Base-by-base conservation (phyloP, 2,797 vertebrate species). In the Anas bernieri region DNA sequence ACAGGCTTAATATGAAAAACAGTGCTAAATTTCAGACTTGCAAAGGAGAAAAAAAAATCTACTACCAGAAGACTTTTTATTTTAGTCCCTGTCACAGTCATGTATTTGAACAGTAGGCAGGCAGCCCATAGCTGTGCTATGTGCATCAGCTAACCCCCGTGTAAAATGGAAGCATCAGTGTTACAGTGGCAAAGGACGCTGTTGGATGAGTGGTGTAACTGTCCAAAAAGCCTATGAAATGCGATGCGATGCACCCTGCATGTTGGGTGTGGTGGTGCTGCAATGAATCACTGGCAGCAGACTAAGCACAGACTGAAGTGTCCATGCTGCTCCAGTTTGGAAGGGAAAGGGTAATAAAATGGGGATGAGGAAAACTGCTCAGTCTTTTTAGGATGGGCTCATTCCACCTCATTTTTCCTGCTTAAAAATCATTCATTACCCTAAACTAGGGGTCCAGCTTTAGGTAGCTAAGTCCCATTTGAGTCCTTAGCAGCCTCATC, bases 1-100 rank as follows among this genome's bases (percentile, higher is more conserved):
- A 88, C 76, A 83, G 55, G 66, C 67, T 86, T 96, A 90, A 97
- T 96, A 94, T 6, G 59, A 86, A 94, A 96, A 96, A 52, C 94
- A 96, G 89, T 23, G 46, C 2, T 70, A 59, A 88, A 92, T 37
- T 88, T 86, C 33, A 87, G 54, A 25, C 33, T 46, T 37, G 56
- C 12, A 15, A n/a, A 0, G 11, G 22, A 62, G 28, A 28, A 48
- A 20, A 59, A 39, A 81, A 31, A 69, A 56, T 17, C 13, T 30
- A 26, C 30, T 66, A 79, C 59, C 59, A 82, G 55, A 76, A 86
- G 23, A 5, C 2, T 82, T 86, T 92, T 85, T 43, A 56, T 61
- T 73, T 83, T 23, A 67, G 5, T 59, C 17, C 16, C 3, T 77
- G 54, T 70, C 22, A 8, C 50, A 8, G 31, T 46, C 46, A 11